Conservation (phyloP, 2,797 vertebrate species). For the Geotrypetes seraphini region DNA sequence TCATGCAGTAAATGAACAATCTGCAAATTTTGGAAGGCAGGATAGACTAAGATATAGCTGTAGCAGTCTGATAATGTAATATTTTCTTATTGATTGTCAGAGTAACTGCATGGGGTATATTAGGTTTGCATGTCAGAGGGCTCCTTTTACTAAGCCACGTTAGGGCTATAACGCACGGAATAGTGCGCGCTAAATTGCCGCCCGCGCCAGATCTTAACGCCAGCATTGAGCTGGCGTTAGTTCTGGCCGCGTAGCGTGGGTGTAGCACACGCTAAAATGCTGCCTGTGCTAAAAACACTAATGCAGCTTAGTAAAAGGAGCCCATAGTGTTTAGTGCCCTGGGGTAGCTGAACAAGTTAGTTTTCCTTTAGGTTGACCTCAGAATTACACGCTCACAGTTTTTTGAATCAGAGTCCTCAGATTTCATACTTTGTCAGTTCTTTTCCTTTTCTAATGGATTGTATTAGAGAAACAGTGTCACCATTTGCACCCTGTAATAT, state of each 20-base stretch:
- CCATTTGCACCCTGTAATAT: slow-evolving; percentile 54
- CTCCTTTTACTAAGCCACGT: no score
- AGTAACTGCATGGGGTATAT: slow-evolving; percentile 36
- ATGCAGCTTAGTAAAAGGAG: no score
- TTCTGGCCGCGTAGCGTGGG: no score
- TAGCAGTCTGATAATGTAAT: slow-evolving; percentile 48
- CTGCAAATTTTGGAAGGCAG: slow-evolving; percentile 28
- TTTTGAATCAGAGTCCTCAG: slow-evolving; percentile 46
- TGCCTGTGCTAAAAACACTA: no score
- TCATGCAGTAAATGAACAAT: slow-evolving; percentile 26
- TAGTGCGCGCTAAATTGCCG: no score
- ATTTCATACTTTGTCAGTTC: slow-evolving; percentile 45
- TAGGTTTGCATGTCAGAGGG: slow-evolving; percentile 48
- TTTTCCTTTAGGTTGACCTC: slow-evolving; percentile 47
- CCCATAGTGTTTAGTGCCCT: slow-evolving; percentile 35
- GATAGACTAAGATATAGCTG: slow-evolving; percentile 46
- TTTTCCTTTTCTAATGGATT: slow-evolving; percentile 40
- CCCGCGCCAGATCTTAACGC: no score
- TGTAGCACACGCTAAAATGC: no score
- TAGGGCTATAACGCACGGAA: no score
- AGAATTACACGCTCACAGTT: slow-evolving; percentile 37
- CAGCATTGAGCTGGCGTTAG: no score
- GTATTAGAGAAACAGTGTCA: slow-evolving; percentile 57
- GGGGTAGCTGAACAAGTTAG: slow-evolving; percentile 41
- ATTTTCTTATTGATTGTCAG: slow-evolving; percentile 51